Conservation (phyloP, 1,140 invertebrate genomes). For the Drosophila watanabei region DNA sequence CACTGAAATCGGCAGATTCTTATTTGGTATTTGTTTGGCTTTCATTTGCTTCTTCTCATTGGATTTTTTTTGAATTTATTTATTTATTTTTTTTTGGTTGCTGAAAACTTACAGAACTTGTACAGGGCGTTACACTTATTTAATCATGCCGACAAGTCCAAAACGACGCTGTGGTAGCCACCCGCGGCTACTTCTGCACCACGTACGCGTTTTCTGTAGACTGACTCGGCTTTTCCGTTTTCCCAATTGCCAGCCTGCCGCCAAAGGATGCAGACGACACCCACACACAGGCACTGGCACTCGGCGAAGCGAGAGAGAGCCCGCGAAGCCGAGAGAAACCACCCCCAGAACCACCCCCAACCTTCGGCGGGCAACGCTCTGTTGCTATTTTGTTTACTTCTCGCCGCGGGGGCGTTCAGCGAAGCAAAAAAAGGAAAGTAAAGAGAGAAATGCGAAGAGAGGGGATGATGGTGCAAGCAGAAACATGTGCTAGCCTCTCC, state of each 20-base stretch:
- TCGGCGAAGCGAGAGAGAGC: slow-evolving; percentile 10
- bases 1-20: slow-evolving; percentile 56
- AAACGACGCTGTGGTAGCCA: slow-evolving; percentile 85
- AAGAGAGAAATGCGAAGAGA: slow-evolving; percentile 1
- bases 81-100: slow-evolving; percentile 31
- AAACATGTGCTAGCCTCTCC: slow-evolving; percentile 33
- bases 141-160: slow-evolving; percentile 86
- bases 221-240: slow-evolving; percentile 84
- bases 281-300: slow-evolving; percentile 30
- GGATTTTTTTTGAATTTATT: slow-evolving; percentile 31
- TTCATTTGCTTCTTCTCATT: slow-evolving; percentile 38
- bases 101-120: slow-evolving; percentile 85
- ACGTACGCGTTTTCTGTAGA: slow-evolving; percentile 86
- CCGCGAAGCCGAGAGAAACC: slow-evolving; percentile 43
- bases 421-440: slow-evolving; percentile 1
- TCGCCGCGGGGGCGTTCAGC: slow-evolving; percentile 57
- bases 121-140: slow-evolving; percentile 86
- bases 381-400: slow-evolving; percentile 83
- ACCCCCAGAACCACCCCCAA: slow-evolving; percentile 45
- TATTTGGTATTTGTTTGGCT: slow-evolving; percentile 43
- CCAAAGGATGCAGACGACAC: slow-evolving; percentile 73
- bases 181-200: slow-evolving; percentile 85
- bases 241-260: slow-evolving; percentile 67
- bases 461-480: slow-evolving; percentile 9
- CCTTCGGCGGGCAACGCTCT: slow-evolving; percentile 61